Evolutionary conservation across 2,113 vertebrate genomes (phyloP).

Genomic region (Antidorcas marsupialis): DNA sequence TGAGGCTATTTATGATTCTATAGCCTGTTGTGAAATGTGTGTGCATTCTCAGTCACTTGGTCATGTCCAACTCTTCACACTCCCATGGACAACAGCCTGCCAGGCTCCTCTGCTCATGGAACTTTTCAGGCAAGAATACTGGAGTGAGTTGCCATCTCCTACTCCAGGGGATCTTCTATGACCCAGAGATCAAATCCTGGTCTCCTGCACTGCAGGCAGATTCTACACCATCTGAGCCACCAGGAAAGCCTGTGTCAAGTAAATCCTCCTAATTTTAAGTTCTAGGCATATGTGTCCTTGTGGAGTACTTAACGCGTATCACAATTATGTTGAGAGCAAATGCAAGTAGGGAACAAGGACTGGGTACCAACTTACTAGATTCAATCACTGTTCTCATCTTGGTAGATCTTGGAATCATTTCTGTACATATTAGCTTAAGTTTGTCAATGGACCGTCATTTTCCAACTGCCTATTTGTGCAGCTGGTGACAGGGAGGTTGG

Average conservation of each 20-base stretch:
- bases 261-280: not conserved
- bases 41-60: not conserved
- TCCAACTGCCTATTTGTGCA: not conserved
- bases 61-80: not conserved
- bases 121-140: not conserved
- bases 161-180: not conserved
- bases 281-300: not conserved
- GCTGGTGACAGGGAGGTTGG: not conserved
- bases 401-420: not conserved
- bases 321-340: not conserved
- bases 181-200: fast-evolving
- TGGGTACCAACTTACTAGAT: fast-evolving
- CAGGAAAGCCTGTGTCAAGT: not conserved
- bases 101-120: not conserved
- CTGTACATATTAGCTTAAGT: not conserved
- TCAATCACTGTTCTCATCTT: not conserved
- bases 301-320: not conserved
- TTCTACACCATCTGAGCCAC: not conserved
- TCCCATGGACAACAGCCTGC: not conserved
- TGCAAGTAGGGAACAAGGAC: fast-evolving
- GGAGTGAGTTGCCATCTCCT: not conserved
- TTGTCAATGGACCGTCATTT: fast-evolving
- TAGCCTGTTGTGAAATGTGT: slow-evolving; percentile 10
- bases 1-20: not conserved
- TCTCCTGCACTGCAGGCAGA: not conserved